Evolutionary conservation across 1,140 invertebrate genomes (phyloP).

Genomic region (Drosophila nebulosa): DNA sequence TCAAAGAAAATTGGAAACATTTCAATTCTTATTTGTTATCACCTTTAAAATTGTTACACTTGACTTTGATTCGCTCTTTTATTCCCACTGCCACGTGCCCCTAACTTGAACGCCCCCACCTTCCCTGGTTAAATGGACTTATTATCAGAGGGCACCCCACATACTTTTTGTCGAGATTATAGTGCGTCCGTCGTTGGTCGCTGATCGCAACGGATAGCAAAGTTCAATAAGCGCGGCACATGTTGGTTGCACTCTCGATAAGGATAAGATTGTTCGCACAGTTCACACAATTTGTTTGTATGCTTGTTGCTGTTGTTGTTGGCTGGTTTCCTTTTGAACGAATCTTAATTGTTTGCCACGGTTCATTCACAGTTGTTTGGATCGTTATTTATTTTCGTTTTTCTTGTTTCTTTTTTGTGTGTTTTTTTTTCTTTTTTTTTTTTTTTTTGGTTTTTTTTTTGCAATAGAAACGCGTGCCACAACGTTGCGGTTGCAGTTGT

Average conservation of each 20-base stretch:
- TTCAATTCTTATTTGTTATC: not conserved
- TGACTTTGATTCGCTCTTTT: not conserved
- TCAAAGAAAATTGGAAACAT: not conserved
- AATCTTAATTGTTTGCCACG: slow-evolving; percentile 19
- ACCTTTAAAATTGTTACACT: not conserved
- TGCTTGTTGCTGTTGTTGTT: not conserved
- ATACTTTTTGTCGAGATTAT: slow-evolving; percentile 9
- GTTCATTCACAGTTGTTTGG: slow-evolving; percentile 12
- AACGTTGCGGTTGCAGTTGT: slow-evolving; percentile 81
- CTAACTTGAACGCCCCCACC: too few species aligned
- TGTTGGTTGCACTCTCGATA: slow-evolving; percentile 65
- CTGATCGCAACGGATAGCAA: slow-evolving; percentile 21
- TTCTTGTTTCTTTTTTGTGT: not conserved
- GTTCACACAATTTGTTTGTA: slow-evolving; percentile 30
- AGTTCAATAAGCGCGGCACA: slow-evolving; percentile 60
- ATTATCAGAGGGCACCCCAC: slow-evolving; percentile 13
- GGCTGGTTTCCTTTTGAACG: not conserved
- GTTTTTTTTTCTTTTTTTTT: slow-evolving; percentile 20
- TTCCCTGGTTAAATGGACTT: not conserved
- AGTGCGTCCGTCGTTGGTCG: not conserved
- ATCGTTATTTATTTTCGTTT: not conserved
- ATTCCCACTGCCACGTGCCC: too few species aligned
- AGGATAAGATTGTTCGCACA: slow-evolving; percentile 32
- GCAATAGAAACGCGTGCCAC: slow-evolving; percentile 80
- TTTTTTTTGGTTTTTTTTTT: slow-evolving; percentile 36